A percentile compares a stretch with the other conserved stretches of the same genome.
Conservation (phyloP, 2,888 invertebrate genomes). For the Hymenopus coronatus region DNA sequence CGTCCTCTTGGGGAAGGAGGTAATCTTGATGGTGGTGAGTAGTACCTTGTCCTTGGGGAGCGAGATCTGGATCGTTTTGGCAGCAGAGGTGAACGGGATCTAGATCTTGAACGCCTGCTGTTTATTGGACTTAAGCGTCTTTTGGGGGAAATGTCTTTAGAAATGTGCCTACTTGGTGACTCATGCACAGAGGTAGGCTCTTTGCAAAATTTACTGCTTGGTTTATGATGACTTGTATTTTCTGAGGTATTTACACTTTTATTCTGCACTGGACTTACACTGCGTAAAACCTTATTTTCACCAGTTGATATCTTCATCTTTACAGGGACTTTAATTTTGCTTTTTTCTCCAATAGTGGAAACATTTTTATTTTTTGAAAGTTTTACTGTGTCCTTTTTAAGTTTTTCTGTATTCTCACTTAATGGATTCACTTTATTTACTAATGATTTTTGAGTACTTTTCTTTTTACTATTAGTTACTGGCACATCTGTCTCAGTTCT, state of each 20-base stretch:
- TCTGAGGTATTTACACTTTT: not conserved
- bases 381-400: not conserved
- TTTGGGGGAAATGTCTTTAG: not conserved
- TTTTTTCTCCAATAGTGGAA: not conserved
- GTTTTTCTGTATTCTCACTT: not conserved
- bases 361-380: not conserved
- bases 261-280: not conserved
- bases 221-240: not conserved
- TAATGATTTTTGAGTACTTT: not conserved
- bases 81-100: not conserved
- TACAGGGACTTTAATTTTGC: not conserved
- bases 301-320: not conserved
- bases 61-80: slow-evolving; percentile 2
- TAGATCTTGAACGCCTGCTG: slow-evolving; percentile 1
- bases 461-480: not conserved
- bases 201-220: not conserved
- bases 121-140: not conserved
- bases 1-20: slow-evolving; percentile 16
- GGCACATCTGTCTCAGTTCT: not conserved
- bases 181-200: not conserved
- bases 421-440: not conserved
- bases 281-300: not conserved
- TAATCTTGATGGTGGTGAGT: not conserved
- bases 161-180: not conserved
- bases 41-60: slow-evolving; percentile 11